Base-by-base conservation (phyloP, 2,113 vertebrate species). In the Argyrosomus japonicus region DNA sequence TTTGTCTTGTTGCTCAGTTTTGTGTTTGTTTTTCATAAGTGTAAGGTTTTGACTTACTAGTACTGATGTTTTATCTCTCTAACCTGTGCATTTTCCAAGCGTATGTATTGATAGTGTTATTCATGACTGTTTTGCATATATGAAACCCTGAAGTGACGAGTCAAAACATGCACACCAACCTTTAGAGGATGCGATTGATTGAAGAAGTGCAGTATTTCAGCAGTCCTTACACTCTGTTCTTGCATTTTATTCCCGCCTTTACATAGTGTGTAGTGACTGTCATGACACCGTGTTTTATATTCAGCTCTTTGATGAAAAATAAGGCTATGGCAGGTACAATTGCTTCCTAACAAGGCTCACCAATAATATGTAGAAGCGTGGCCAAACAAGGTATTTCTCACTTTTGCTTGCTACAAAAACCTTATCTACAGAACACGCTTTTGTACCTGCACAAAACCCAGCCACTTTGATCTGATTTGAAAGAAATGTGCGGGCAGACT, bases 401-500 rank as follows among this genome's bases (percentile, higher is more conserved):
- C 71, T 27, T 88, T 85, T 14, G 32, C 65, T 43, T 48, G 67
- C 61, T 65, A 48, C 51, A 50, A 6, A 64, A 11, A 64, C 82
- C 85, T 91, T 88, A 88, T 90, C 84, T 83, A 0, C 36, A 40
- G 36, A 8, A 2, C 36, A 8, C 45, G 25, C 25, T 79, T 83
- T 89, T 86, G 45, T 78, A 85, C 77, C 75, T 69, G 78, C 75
- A 69, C 54, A 85, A 84, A 90, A 73, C 77, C 25, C 9, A 51
- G 29, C 27, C 36, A 69, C 86, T 88, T 90, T 85, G 69, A 91
- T 87, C 76, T 67, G 68, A 88, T 86, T n/a, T 78, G 63, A 82
- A 86, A 72, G 40, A 43, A 86, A 85, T 77, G 57, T 68, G 71
- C 63, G 67, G 58, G 47, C 74, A 77, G 23, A 73, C 19, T 86